Evolutionary conservation across 2,888 invertebrate genomes (phyloP).

Genomic region (Macropis europaea): DNA sequence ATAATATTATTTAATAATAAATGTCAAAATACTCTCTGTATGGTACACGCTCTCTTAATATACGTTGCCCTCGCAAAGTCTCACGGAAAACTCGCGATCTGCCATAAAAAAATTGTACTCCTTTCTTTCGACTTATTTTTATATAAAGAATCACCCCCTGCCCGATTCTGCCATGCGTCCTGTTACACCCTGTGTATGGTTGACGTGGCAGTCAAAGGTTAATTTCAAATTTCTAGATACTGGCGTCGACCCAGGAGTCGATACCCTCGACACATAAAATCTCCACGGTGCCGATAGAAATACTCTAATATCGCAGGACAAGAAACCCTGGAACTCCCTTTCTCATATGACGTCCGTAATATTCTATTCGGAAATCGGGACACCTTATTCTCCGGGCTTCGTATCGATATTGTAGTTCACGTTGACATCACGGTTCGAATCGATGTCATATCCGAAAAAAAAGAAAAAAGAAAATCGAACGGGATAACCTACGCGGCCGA

Average conservation of each 20-base stretch:
- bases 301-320: neutral
- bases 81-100: too few species aligned
- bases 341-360: slow-evolving; percentile 9
- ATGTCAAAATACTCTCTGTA: too few species aligned
- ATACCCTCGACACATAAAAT: neutral
- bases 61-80: too few species aligned
- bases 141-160: too few species aligned
- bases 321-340: neutral
- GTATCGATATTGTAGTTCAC: slow-evolving; percentile 8
- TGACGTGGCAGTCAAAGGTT: too few species aligned
- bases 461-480: slow-evolving; percentile 5
- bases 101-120: too few species aligned
- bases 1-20: too few species aligned
- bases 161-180: too few species aligned
- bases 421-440: slow-evolving; percentile 13
- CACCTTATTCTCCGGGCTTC: slow-evolving; percentile 15
- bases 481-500: slow-evolving; percentile 21
- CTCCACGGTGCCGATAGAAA: slow-evolving; percentile 1
- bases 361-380: slow-evolving; percentile 29
- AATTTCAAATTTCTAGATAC: too few species aligned
- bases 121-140: too few species aligned
- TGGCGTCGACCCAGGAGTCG: neutral
- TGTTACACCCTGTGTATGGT: too few species aligned
- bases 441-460: slow-evolving; percentile 22
- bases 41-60: too few species aligned